phyloP scores from a whole-genome alignment of 2,888 invertebrate genomes.

The Leptopilina syphax region DNA sequence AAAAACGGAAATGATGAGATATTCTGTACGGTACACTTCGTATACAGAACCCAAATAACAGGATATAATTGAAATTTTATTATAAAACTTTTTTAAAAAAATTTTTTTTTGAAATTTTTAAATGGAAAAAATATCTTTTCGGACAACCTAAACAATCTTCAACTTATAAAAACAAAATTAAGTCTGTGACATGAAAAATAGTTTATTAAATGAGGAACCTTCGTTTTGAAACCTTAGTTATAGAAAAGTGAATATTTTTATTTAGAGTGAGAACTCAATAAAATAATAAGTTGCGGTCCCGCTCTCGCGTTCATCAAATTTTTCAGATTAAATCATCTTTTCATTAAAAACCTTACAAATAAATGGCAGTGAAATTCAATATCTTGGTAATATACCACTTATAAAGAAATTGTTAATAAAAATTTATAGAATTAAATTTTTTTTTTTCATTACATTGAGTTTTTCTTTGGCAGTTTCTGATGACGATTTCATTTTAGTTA shows the following conservation, averaged over 20 bases:
- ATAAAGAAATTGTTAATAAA: conserved; percentile 12
- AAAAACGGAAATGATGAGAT: no score
- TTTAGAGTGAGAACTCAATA: conserved; percentile 56
- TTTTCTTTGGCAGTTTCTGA: neutral
- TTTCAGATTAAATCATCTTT: conserved; percentile 3
- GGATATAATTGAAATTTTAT: no score
- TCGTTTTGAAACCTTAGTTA: conserved; percentile 61
- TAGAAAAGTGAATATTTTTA: conserved; percentile 53
- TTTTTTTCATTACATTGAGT: neutral
- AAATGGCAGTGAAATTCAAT: conserved; percentile 65
- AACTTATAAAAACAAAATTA: no score
- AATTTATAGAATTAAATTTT: neutral
- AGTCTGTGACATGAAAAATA: neutral
- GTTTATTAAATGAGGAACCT: conserved; percentile 29
- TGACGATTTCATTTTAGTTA: neutral
- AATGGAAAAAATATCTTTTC: no score
- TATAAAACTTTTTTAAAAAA: no score
- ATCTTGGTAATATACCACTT: conserved; percentile 32
- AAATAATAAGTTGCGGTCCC: conserved; percentile 51
- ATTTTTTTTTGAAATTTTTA: no score
- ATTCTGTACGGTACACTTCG: no score
- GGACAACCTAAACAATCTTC: no score
- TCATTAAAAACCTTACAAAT: conserved; percentile 52
- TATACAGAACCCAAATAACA: no score
- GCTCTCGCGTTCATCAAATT: conserved; percentile 12